Evolutionary conservation across 2,888 invertebrate species (phyloP), one percentile per base, ranked within the genome.

Genomic region (Alviniconcha strummeri): DNA sequence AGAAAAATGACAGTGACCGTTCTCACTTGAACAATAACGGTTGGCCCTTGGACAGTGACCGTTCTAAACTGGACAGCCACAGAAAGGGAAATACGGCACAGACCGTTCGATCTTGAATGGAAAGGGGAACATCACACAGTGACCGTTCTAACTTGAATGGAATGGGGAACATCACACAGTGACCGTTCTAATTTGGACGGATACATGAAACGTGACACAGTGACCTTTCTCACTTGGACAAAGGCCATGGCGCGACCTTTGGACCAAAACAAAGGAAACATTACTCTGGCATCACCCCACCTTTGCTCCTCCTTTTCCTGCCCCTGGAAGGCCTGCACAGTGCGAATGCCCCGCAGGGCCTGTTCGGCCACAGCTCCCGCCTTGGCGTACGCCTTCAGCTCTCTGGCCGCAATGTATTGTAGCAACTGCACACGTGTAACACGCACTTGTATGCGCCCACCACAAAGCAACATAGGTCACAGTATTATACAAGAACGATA

Each of bases 301-400:
- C 92, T 91, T 56, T 88, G 82, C 74, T 88, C 88, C 86, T 94
- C 94, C 82, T 93, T 93, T 56, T 91, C 85, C 86, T 94, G 90
- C 4, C 94, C 94, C 15, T 93, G 92, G 89, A 94, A 94, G 7
- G 93, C 92, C 17, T 91, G 91, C 2, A 94, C 94, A 17, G 94
- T 94, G 77, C 94, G 88, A 17, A 94, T 92, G 54, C 93, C 90
- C 17, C 92, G 90, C 0, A 94, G 86, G 2, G 92, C 93, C 85
- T 94, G 93, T 85, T 94, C 93, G 1, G 94, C 94, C 7, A 94
- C 88, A 4, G 91, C 90, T 8, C 93, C 93, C 0, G 94, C 93
- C 83, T 95, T 95, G 0, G 96, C 97, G 89, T 97, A 97, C 0
- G 94, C 94, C 75, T 90, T 88, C 83, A 93, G 87, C 84, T 94